Evolutionary conservation across 2,113 vertebrate genomes (phyloP), one percentile per base, ranked within the genome.

Genomic region (Poecile atricapillus): DNA sequence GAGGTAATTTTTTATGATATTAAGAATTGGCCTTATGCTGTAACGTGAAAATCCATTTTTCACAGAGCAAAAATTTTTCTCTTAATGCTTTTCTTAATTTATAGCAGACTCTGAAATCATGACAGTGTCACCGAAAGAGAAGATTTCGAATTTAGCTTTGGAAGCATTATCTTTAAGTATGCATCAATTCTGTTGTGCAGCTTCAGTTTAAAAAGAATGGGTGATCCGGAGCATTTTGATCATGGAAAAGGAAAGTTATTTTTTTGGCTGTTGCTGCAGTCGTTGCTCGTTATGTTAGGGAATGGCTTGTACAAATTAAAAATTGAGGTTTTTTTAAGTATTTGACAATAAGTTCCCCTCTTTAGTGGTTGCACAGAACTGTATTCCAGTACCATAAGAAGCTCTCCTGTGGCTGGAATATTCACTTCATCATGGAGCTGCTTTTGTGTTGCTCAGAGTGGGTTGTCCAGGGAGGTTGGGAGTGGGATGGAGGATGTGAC

Each of bases 1-100:
- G 81, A 91, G 58, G 73, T 93, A 91, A 94, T 80, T 78, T 96
- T 87, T 73, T 79, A 43, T 67, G 55, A 41, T 60, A 33, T 13
- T 63, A 58, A 71, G 70, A 77, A 87, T 3, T 88, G 81, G 65
- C 75, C 63, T 92, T 69, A 30, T 70, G 60, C 79, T 80, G 80
- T 73, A 90, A 79, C 0, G 2, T 83, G 62, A 71, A 94, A 95
- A 94, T 93, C 80, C 75, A 79, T 92, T 93, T 92, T 87, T 63
- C 58, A 93, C 79, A 37, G 83, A 82, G 39, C 11, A 47, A 60
- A 88, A 77, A 6, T 11, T 20, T 49, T 73, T 84, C 44, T 91
- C 52, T 44, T 87, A 78, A 70, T 41, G 56, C 76, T 58, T 89
- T 70, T 80, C 62, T 84, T 89, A 28, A 41, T 53, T 74, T 86